Evolutionary conservation across 2,113 vertebrate genomes (phyloP).

Genomic region (Rattus rattus): DNA sequence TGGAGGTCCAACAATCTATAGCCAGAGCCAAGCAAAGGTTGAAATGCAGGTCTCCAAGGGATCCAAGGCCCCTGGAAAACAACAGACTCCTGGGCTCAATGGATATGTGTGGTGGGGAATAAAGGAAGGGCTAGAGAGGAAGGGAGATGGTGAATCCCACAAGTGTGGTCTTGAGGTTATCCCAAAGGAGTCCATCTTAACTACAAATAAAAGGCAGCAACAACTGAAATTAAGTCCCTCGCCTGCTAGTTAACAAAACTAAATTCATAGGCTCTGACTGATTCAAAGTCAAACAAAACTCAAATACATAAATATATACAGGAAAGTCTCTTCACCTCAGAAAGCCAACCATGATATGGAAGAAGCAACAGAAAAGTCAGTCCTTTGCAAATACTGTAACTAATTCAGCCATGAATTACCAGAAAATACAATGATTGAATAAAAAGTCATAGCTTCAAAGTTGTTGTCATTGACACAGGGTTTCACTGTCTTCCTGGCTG

Average conservation of each 20-base stretch:
- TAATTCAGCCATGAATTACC: constrained; percentile 24
- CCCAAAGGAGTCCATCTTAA: background rate
- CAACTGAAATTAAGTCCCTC: constrained; percentile 3
- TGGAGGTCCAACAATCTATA: background rate
- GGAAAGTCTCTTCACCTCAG: constrained; percentile 7
- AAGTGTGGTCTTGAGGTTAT: background rate
- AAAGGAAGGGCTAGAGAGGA: background rate
- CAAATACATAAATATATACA: background rate
- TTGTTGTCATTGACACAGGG: background rate
- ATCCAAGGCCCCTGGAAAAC: background rate
- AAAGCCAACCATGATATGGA: background rate
- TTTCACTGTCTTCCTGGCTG: background rate
- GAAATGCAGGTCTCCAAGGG: background rate
- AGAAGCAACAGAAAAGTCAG: background rate
- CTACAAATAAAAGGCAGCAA: background rate
- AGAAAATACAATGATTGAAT: background rate
- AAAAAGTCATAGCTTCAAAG: background rate
- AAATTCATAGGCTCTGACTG: background rate
- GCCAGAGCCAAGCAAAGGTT: background rate
- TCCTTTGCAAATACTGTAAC: background rate
- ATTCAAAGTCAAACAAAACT: background rate
- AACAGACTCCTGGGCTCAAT: background rate
- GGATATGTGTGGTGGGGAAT: background rate
- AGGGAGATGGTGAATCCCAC: background rate
- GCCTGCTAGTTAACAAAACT: background rate